A percentile compares a stretch with the other conserved stretches of the same genome.
Evolutionary conservation across 2,888 invertebrate species (phyloP).

Genomic region (Gryllus longicercus): DNA sequence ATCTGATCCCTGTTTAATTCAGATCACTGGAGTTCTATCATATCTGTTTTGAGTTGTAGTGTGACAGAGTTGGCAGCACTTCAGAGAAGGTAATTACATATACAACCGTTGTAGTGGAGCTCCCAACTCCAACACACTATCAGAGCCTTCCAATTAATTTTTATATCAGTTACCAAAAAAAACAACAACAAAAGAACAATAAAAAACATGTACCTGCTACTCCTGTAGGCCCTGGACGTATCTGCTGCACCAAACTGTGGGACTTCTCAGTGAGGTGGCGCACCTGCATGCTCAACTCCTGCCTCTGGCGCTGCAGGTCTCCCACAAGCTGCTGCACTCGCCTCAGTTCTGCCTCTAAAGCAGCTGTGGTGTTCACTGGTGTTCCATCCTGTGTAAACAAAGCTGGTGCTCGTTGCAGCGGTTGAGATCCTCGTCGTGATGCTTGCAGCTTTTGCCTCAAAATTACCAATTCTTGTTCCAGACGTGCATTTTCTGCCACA

Average conservation of each 20-base stretch:
- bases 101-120: too few relatives aligned
- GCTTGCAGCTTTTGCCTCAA: constrained; percentile 78
- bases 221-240: constrained; percentile 51
- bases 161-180: neutral
- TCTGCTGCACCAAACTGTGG: constrained; percentile 63
- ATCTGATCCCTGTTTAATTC: too few relatives aligned
- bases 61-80: too few relatives aligned
- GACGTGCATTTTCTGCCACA: constrained; percentile 81
- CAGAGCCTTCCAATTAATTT: neutral
- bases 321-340: constrained; percentile 81
- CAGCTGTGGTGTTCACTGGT: constrained; percentile 40
- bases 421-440: constrained; percentile 53
- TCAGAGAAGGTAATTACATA: too few relatives aligned
- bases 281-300: constrained; percentile 81
- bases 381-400: neutral
- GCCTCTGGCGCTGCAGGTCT: constrained; percentile 79
- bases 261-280: constrained; percentile 79
- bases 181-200: neutral
- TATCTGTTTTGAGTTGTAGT: too few relatives aligned
- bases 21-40: too few relatives aligned
- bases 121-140: neutral
- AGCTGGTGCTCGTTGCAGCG: constrained; percentile 17
- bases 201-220: constrained; percentile 40
- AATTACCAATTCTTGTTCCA: constrained; percentile 83
- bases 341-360: constrained; percentile 63